Conservation (phyloP, 2,888 invertebrate genomes). For the Sphaeridia pumilis region DNA sequence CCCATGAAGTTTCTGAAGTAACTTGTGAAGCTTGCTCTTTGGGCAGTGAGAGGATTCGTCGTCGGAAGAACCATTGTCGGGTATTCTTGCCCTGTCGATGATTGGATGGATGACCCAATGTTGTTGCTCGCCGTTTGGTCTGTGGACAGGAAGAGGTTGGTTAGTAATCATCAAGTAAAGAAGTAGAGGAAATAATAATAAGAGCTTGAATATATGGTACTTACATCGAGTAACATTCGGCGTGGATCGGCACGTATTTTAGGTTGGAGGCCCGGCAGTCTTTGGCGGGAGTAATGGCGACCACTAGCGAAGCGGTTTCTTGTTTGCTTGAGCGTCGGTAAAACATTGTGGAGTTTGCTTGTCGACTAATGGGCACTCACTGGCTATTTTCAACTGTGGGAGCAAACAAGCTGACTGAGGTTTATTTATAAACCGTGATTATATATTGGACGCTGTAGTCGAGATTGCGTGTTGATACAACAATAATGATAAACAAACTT, state of each 20-base stretch:
- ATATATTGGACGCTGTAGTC: no score
- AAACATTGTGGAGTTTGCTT: slow-evolving; percentile 1
- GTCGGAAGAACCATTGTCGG: not conserved
- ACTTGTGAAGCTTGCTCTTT: not conserved
- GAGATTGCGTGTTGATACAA: no score
- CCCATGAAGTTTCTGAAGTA: not conserved
- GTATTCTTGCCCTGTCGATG: not conserved
- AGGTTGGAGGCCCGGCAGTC: not conserved
- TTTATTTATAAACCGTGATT: no score
- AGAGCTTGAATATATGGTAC: not conserved
- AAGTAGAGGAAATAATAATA: no score
- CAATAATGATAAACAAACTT: no score
- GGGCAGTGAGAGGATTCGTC: not conserved
- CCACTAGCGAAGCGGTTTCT: no score
- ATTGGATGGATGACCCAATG: not conserved
- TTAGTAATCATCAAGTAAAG: no score
- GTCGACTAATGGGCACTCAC: no score
- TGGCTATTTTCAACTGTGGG: no score
- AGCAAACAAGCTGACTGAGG: no score
- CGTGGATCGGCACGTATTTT: not conserved
- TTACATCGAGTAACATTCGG: not conserved
- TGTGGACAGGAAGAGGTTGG: no score
- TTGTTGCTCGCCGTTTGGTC: no score
- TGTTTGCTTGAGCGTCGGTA: not conserved
- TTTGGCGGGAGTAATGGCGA: not conserved